Evolutionary conservation across 2,888 invertebrate species (phyloP), one percentile per base, ranked within the genome.

Genomic region (Synanthedon tipuliformis): DNA sequence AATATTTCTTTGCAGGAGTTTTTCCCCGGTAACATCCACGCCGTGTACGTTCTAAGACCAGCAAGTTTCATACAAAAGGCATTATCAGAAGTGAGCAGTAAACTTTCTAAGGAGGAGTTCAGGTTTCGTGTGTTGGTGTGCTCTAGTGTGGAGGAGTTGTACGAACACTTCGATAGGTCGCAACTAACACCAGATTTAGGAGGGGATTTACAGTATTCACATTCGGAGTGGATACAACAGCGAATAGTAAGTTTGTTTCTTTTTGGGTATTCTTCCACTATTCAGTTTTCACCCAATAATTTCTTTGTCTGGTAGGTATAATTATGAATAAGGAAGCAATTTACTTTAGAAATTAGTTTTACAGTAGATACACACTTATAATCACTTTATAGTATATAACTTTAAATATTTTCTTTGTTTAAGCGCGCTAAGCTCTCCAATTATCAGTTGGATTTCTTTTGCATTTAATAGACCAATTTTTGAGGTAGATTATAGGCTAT

Each of bases 211-310:
- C 92, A 93, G 57, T 98, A 97, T 84, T 94, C 95, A 65, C 96
- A 98, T 78, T 91, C 95, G 54, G 96, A 97, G 71, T 99, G 98
- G 98, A 97, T 98, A 73, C 95, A 97, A 70, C 97, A 98, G 79
- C 90, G 98, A 88, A 94, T 96, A 81, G 98, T 98, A 80, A 90
- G 92, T 72, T 40, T 5, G 92, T 72, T 40, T 5, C 4, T 34
- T 50, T 53, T 50, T 41, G 13, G 48, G 40, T 51, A 45, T 15
- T 41, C 27, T 27, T 27, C 27, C 8, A 27, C 48, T 16, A 50
- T n/a, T 23, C 40, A 11, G 48, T 45, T 34, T 34, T 34, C 27
- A 34, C 27, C 1, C 8, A 34, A 23, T 1, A 34, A 34, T 12
- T 15, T 41, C 18, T 18, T 51, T 51, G 48, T 23, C 23, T 23